Conservation (phyloP, 2,888 invertebrate genomes). For the Cephus sareptanus region DNA sequence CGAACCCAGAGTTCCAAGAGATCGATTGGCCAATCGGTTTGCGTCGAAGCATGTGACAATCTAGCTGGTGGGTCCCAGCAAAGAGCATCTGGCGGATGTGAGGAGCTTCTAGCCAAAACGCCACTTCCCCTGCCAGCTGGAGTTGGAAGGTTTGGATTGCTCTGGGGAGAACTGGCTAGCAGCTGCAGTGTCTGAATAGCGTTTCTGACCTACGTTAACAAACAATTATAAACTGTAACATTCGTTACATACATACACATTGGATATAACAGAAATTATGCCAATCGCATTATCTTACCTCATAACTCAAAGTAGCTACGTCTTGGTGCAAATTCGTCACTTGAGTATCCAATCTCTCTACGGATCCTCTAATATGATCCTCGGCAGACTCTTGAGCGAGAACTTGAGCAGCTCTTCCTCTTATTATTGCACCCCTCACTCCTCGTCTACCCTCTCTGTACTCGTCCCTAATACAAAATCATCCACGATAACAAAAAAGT, state of each 20-base stretch:
- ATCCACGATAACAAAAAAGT: neutral
- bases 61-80: slow-evolving; percentile 73
- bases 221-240: neutral
- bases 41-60: slow-evolving; percentile 67
- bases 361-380: slow-evolving; percentile 64
- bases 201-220: slow-evolving; percentile 74
- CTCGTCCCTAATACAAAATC: slow-evolving; percentile 44
- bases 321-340: slow-evolving; percentile 86
- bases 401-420: slow-evolving; percentile 48
- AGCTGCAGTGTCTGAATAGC: slow-evolving; percentile 88
- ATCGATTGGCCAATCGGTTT: slow-evolving; percentile 74
- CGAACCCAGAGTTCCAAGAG: slow-evolving; percentile 75
- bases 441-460: slow-evolving; percentile 46
- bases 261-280: neutral
- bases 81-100: slow-evolving; percentile 88
- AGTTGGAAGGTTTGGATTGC: slow-evolving; percentile 82
- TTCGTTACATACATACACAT: neutral
- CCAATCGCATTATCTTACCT: slow-evolving; percentile 66
- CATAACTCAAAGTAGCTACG: slow-evolving; percentile 85
- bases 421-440: slow-evolving; percentile 44
- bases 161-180: slow-evolving; percentile 84
- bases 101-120: slow-evolving; percentile 80
- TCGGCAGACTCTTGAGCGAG: slow-evolving; percentile 52
- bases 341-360: slow-evolving; percentile 84
- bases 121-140: slow-evolving; percentile 62